phyloP scores from a whole-genome alignment of 2,797 vertebrate species.

The Helarctos malayanus region DNA sequence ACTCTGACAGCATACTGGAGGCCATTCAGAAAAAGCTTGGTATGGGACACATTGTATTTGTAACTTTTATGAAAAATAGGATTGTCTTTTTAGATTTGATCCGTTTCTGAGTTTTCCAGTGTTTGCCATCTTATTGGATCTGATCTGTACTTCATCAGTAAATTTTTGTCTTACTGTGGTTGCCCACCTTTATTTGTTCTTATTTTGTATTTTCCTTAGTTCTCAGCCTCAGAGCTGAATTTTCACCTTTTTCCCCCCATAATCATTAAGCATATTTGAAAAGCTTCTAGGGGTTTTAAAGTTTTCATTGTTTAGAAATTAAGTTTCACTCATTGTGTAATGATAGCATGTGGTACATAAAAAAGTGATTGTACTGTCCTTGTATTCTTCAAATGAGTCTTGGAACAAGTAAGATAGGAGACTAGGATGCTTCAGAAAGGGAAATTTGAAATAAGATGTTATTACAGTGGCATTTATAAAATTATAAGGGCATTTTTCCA shows the following conservation, averaged over 20 bases:
- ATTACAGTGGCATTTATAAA: conserved; percentile 17
- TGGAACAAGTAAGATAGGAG: background rate
- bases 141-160: background rate
- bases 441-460: conserved; percentile 40
- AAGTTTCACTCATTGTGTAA: conserved; percentile 31
- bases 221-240: conserved; percentile 59
- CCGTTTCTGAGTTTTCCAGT: conserved; percentile 46
- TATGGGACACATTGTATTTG: conserved; percentile 86
- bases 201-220: conserved; percentile 34
- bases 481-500: background rate
- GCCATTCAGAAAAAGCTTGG: conserved; percentile 97
- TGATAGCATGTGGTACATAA: background rate
- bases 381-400: conserved; percentile 19
- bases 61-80: conserved; percentile 28
- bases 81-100: conserved; percentile 49
- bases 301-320: conserved; percentile 55
- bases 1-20: conserved; percentile 97
- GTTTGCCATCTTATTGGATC: background rate
- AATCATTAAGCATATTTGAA: conserved; percentile 57
- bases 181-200: conserved; percentile 47
- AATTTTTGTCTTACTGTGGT: conserved; percentile 48
- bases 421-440: conserved; percentile 49
- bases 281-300: conserved; percentile 50
- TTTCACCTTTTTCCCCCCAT: conserved; percentile 4
- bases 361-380: conserved; percentile 26